A percentile compares a stretch with the other conserved stretches of the same genome.
phyloP scores from a whole-genome alignment of 1,140 invertebrate species.

The Scaptomyza graminum region DNA sequence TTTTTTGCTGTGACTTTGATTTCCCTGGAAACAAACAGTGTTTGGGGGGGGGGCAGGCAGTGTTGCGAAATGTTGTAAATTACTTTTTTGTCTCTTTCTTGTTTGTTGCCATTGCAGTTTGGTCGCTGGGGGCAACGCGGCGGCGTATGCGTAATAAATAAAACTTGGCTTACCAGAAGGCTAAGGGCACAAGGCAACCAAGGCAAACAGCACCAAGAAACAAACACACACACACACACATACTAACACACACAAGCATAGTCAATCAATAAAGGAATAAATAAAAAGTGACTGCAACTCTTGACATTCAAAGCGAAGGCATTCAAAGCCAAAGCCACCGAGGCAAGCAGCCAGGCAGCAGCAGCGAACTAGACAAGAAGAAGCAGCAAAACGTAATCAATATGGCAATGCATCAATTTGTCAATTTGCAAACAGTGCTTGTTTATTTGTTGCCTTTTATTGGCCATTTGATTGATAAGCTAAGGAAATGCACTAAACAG shows the following conservation, averaged over 20 bases:
- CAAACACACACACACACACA: conserved; percentile 5
- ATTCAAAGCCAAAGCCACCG: conserved; percentile 39
- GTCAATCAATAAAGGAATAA: conserved; percentile 78
- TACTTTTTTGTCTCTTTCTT: conserved; percentile 2
- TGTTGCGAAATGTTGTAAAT: conserved; percentile 39
- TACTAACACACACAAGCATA: conserved; percentile 8
- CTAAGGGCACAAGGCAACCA: conserved; percentile 50
- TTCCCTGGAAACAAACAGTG: conserved; percentile 40
- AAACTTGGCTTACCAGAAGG: conserved; percentile 55
- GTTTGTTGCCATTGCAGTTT: conserved; percentile 16
- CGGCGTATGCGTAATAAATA: conserved; percentile 77
- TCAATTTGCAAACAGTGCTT: conserved; percentile 52
- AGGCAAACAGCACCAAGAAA: neutral
- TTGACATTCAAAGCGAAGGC: conserved; percentile 73
- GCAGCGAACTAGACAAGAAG: no score
- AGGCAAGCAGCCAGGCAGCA: conserved; percentile 33
- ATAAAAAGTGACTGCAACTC: conserved; percentile 61
- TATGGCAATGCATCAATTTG: conserved; percentile 77
- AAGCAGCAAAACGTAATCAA: conserved; percentile 51
- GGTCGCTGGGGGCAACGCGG: conserved; percentile 47
- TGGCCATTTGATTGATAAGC: conserved; percentile 70
- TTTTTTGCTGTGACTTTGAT: conserved; percentile 34
- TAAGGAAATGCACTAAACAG: neutral
- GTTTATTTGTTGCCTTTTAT: conserved; percentile 68
- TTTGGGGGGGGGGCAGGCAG: neutral